phyloP scores from a whole-genome alignment of 2,113 vertebrate species.

The Tupaia tana region DNA sequence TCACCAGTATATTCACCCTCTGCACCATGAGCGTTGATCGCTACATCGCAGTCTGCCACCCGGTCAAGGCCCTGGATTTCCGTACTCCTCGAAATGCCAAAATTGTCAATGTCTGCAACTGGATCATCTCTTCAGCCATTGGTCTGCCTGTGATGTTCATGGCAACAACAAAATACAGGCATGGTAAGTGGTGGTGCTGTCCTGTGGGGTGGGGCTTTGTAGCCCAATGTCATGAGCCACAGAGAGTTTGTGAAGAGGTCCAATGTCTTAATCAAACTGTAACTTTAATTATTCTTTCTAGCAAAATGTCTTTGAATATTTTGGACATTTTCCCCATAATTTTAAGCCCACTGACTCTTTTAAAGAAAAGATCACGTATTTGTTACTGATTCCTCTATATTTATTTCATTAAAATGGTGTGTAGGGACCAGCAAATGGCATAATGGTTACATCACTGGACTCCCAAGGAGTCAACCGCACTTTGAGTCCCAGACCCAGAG shows the following conservation, averaged over 20 bases:
- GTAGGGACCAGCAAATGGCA: not conserved
- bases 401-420: not conserved
- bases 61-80: conserved; percentile 97
- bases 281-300: not conserved
- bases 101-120: conserved; percentile 98
- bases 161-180: conserved; percentile 92
- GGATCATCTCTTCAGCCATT: conserved; percentile 98
- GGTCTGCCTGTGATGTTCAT: conserved; percentile 99
- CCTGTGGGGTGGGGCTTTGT: not conserved
- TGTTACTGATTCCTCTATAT: conserved; percentile 34
- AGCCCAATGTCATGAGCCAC: not conserved
- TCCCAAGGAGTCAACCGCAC: too few species aligned
- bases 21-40: conserved; percentile 99
- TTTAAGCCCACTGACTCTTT: not conserved
- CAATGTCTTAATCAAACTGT: not conserved
- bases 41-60: conserved; percentile 98
- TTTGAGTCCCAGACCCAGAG: too few species aligned
- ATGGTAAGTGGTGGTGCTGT: conserved; percentile 83
- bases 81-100: conserved; percentile 97
- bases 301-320: not conserved
- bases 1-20: conserved; percentile 99
- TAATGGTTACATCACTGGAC: too few species aligned
- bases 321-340: not conserved
- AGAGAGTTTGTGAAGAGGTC: not conserved
- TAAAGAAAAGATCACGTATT: not conserved